Percentiles rank a stretch among this genome's conserved stretches.
phyloP scores from a whole-genome alignment of 2,797 vertebrate genomes.

The Limnodromus scolopaceus region DNA sequence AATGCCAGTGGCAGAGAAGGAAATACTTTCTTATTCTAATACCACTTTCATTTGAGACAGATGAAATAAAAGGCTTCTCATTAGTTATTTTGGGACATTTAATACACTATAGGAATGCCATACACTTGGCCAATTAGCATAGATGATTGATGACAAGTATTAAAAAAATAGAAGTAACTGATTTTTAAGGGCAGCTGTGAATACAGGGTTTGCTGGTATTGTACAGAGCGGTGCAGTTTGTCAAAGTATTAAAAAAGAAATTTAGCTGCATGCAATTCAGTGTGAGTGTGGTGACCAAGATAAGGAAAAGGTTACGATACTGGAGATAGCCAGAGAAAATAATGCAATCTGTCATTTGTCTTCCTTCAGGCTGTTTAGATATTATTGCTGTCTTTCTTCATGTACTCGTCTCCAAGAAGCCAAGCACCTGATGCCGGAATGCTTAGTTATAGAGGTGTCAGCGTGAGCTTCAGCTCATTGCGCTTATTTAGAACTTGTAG shows the following conservation, averaged over 20 bases:
- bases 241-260: conserved; percentile 22
- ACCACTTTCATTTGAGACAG: conserved; percentile 10
- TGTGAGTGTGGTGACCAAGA: neutral
- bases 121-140: conserved; percentile 3
- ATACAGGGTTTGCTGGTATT: neutral
- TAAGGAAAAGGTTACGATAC: conserved; percentile 33
- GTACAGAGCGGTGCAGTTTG: neutral
- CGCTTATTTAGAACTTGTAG: neutral
- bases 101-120: neutral
- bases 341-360: conserved; percentile 37
- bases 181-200: conserved; percentile 23
- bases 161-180: neutral
- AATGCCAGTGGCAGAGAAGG: conserved; percentile 52
- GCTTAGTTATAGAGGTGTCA: conserved; percentile 28
- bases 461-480: neutral
- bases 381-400: conserved; percentile 11
- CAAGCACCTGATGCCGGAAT: neutral
- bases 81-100: conserved; percentile 47
- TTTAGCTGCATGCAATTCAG: neutral
- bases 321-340: conserved; percentile 41
- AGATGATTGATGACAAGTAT: neutral
- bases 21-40: conserved; percentile 56
- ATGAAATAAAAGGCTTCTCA: conserved; percentile 45
- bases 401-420: neutral
- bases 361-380: conserved; percentile 14